Base-by-base conservation (phyloP, 53 echinoderm and acorn worm genomes). In the Crossaster papposus region DNA sequence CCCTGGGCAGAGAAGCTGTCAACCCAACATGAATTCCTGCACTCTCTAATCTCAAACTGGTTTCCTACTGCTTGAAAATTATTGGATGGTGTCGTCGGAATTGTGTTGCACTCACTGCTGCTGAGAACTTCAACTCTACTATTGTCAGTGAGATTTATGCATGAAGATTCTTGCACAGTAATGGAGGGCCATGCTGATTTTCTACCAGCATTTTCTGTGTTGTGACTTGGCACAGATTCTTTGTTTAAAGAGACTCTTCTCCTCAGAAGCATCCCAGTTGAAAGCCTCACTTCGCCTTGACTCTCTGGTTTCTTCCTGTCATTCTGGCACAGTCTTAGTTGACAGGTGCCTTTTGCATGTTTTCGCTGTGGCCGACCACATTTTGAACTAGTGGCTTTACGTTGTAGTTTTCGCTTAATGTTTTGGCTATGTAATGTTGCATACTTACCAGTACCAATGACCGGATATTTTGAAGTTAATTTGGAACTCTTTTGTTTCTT, bases 221-320 rank as follows among this genome's bases (percentile, higher is more conserved):
- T 51, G 24, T 79, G 53, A 17, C 31, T 22, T 10, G 11, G 80
- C 5, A 80, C 5, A 55, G 23, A 9, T 26, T 33, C 54, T 51
- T 0, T 58, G 15, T 58, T 20, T 64, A 11, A 51, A 34, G 64
- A 15, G 63, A 31, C 24, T 58, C 55, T 26, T 81, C 62, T 55
- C 36, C 81, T 81, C 58, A 81, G 22, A 58, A 58, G 81, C 81
- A 81, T 81, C 22, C 58, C 58, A 64, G 55, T 14, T 22, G 63
- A 26, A 68, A 26, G 34, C 62, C 30, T 62, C 30, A 34, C 62
- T 81, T 22, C 31, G 20, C 32, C 18, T 31, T 81, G 30, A 81
- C 17, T 10, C 17, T 51, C 81, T 34, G 81, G 11, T 62, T 81
- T 81, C 34, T 22, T 54, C 4, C 31, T 81, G 31, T 6, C 51